Conservation (phyloP, 2,888 invertebrate species). For the Ptychoptera albimana region DNA sequence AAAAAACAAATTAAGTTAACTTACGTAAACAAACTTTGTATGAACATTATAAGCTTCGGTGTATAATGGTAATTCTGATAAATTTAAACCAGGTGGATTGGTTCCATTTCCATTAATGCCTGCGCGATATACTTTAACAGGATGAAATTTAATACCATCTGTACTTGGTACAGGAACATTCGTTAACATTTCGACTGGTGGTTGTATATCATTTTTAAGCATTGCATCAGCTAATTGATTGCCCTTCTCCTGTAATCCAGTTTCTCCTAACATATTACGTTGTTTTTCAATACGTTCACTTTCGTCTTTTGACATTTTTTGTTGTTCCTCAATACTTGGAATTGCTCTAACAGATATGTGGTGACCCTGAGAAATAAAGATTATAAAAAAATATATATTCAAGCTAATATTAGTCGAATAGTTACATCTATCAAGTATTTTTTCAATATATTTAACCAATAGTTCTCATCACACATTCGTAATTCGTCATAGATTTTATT, state of each 20-base stretch:
- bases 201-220: slow-evolving; percentile 54
- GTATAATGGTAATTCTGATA: slow-evolving; percentile 50
- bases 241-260: slow-evolving; percentile 49
- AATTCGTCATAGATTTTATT: slow-evolving; percentile 44
- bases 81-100: slow-evolving; percentile 38
- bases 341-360: slow-evolving; percentile 24
- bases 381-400: not conserved
- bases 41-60: slow-evolving; percentile 65
- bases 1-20: slow-evolving; percentile 24
- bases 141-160: slow-evolving; percentile 52
- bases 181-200: slow-evolving; percentile 53
- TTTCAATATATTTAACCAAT: slow-evolving; percentile 55
- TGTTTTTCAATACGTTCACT: slow-evolving; percentile 52
- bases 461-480: slow-evolving; percentile 41
- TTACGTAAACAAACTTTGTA: slow-evolving; percentile 72
- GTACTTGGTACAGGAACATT: slow-evolving; percentile 62
- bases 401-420: not conserved
- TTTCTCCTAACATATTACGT: slow-evolving; percentile 42
- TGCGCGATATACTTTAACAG: slow-evolving; percentile 28
- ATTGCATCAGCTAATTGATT: slow-evolving; percentile 49
- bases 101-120: slow-evolving; percentile 19
- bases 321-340: slow-evolving; percentile 47
- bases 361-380: slow-evolving; percentile 7
- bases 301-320: slow-evolving; percentile 55
- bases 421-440: slow-evolving; percentile 31